Base-by-base conservation (phyloP, 2,888 invertebrate genomes). In the Octodonta nipae region DNA sequence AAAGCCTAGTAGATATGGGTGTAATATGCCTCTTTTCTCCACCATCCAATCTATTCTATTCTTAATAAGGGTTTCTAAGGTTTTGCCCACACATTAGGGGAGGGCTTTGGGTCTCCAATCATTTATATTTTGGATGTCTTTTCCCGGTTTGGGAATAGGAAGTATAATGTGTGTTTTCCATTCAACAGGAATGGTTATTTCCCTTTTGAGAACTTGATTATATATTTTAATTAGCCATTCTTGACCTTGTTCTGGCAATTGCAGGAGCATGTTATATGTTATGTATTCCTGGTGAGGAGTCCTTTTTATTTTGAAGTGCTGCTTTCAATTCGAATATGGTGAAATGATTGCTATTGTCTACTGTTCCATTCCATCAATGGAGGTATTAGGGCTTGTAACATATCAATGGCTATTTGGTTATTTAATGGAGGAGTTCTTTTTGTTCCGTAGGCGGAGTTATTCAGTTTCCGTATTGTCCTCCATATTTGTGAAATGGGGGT, bases 61-160 rank as follows among this genome's bases (percentile, higher is more conserved):
- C 14, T 31, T 14, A 14, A 31, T 31, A 7, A 31, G 7, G n/a
- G 16, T 31, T 31, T 31, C 25, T 8, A 25, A 25, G 5, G 13
- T 20, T 20, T 20, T 20, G 6, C 7, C 7, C 20, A 20, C 7
- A n/a, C 6, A 6, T 20, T 6, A 20, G n/a, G 20, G n/a, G n/a
- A 20, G 20, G 6, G 20, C 20, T 20, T 7, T 20, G n/a, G 20
- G n/a, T 20, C 25, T 15, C 6, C 22, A 31, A 4, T 13, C 24
- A 6, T 31, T n/a, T 8, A 25, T 11, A 8, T 14, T 4, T 8
- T 10, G 5, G 7, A 4, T 7, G 10, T 31, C 12, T 16, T 10
- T 31, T 15, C 13, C 13, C 13, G 13, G 25, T 15, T 31, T 25
- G 3, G 11, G 8, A 7, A 31, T 13, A 3, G 15, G 31, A 25